Conservation (phyloP, 2,113 vertebrate species). For the Pituophis catenifer region DNA sequence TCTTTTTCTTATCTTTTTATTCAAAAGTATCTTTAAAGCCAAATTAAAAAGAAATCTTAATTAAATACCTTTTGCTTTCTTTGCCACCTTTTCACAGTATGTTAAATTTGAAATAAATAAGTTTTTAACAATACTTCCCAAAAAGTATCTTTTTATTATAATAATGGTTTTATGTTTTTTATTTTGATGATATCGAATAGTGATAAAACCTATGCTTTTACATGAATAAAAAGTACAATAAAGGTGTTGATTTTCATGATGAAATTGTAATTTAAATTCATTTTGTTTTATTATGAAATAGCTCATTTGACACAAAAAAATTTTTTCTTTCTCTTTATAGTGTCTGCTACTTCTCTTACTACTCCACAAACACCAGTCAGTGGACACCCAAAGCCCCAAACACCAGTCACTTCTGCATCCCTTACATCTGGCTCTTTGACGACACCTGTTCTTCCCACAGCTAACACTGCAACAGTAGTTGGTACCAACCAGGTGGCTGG, state of each 20-base stretch:
- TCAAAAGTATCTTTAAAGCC: neutral
- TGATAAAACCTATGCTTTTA: neutral
- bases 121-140: neutral
- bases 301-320: conserved; percentile 5
- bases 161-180: neutral
- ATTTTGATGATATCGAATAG: neutral
- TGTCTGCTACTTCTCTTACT: conserved; percentile 65
- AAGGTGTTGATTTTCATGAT: neutral
- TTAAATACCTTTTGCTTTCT: neutral
- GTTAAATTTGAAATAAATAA: neutral
- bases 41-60: neutral
- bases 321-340: conserved; percentile 41
- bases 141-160: neutral
- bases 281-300: conserved; percentile 27
- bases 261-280: neutral
- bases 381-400: conserved; percentile 69
- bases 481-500: conserved; percentile 71
- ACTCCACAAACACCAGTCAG: conserved; percentile 63
- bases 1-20: neutral
- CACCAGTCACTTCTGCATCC: conserved; percentile 68
- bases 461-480: conserved; percentile 73
- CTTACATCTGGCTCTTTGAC: conserved; percentile 67
- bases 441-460: conserved; percentile 72
- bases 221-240: neutral
- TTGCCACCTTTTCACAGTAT: neutral